Conservation (phyloP, 1,140 invertebrate genomes). For the Chlorops oryzae region DNA sequence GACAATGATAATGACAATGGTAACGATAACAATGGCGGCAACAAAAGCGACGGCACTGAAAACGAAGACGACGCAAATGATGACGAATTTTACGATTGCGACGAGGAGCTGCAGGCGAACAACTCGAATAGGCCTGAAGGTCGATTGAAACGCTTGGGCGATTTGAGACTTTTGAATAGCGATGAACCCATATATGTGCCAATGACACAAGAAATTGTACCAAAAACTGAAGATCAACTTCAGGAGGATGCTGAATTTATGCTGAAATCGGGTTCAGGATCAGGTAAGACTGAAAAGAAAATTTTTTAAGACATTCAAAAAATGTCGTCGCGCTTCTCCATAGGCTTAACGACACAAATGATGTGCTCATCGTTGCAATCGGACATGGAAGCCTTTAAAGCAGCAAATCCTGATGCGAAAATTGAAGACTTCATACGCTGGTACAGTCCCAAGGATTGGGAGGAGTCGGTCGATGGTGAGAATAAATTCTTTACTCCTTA, state of each 20-base stretch:
- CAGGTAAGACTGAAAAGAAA: conserved; percentile 54
- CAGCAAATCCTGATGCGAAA: conserved; percentile 88
- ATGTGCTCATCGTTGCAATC: conserved; percentile 93
- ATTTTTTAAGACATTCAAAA: background rate
- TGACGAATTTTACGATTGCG: conserved; percentile 84
- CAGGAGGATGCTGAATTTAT: conserved; percentile 89
- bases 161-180: conserved; percentile 60
- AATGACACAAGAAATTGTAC: conserved; percentile 87
- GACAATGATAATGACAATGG: no score
- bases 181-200: conserved; percentile 77
- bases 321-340: background rate
- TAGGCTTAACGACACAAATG: conserved; percentile 77
- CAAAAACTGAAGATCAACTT: conserved; percentile 95
- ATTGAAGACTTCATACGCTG: conserved; percentile 96
- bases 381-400: conserved; percentile 99
- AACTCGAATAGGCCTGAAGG: conserved; percentile 68
- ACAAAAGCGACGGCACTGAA: conserved; percentile 19
- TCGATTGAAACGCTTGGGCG: conserved; percentile 60
- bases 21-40: conserved; percentile 7
- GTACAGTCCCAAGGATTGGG: conserved; percentile 96
- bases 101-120: conserved; percentile 46
- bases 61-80: conserved; percentile 59
- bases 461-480: conserved; percentile 57
- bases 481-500: no score
- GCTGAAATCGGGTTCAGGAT: conserved; percentile 76